Evolutionary conservation across 2,888 invertebrate genomes (phyloP), one percentile per base, ranked within the genome.

Genomic region (Podabrus alpinus): DNA sequence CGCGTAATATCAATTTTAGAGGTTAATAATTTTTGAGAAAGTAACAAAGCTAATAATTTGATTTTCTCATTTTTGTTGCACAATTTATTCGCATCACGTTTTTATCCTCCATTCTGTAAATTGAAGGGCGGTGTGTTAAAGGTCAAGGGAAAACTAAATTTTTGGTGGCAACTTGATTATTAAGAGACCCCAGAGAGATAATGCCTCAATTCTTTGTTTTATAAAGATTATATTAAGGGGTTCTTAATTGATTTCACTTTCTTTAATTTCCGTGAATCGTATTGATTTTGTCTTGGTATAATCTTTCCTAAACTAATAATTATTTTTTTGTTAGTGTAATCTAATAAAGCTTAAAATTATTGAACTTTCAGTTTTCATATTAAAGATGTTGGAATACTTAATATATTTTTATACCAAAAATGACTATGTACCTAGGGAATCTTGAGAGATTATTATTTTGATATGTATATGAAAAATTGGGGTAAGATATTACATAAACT

Each of bases 121-220:
- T 64, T 64, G 62, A 64, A 64, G 19, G 19, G 62, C 21, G 62
- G 62, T 64, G 21, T 64, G 62, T 64, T 64, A 64, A 21, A 64
- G 62, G 62, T 64, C 62, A 64, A 64, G 62, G 21, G 62, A 64
- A 21, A 64, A 64, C 21, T 64, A 19, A 64, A 64, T 64, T 64
- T 64, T 64, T 64, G 62, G 62, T 64, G 62, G 62, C 62, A 64
- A 64, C 19, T 64, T 64, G 62, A 64, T 64, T 64, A 64, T 64
- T 64, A 64, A 64, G 62, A 16, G 19, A 64, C 19, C 62, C 19
- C 13, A 64, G 16, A 19, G 17, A 64, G 62, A 64, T 64, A 64
- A 64, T 64, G 62, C 19, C 17, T n/a, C 62, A 64, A 64, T 64
- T 64, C 62, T 64, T 64, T 64, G 62, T 64, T 64, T 64, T 64